A percentile compares a stretch with the other conserved stretches of the same genome.
phyloP scores from a whole-genome alignment of 2,113 vertebrate genomes.

The Corythornis cristatus region DNA sequence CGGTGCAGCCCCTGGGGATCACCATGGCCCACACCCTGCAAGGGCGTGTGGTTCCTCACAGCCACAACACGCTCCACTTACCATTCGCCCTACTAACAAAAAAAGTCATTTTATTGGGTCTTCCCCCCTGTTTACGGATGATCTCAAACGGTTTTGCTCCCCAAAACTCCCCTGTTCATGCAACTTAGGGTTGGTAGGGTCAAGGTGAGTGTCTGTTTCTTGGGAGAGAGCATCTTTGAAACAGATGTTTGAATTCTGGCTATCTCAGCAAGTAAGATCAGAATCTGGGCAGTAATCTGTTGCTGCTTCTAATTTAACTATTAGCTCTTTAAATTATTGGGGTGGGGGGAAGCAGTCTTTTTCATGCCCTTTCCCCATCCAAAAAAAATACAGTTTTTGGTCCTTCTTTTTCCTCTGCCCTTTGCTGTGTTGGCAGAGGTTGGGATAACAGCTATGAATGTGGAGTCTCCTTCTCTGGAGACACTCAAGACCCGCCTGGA shows the following conservation, averaged over 20 bases:
- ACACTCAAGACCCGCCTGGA: too few relatives aligned
- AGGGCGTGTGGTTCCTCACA: rapidly evolving
- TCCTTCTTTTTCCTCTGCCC: not conserved
- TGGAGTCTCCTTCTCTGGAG: too few relatives aligned
- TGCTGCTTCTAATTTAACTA: not conserved
- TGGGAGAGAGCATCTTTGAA: not conserved
- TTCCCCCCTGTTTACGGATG: not conserved
- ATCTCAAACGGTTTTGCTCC: not conserved
- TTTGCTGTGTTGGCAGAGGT: not conserved
- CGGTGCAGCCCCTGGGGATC: rapidly evolving
- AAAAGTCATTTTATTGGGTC: not conserved
- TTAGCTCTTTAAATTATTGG: not conserved
- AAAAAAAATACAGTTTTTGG: not conserved
- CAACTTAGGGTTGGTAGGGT: rapidly evolving
- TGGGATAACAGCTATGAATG: not conserved
- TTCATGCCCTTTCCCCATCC: not conserved
- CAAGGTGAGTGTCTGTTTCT: constrained; percentile 41
- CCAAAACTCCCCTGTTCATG: not conserved
- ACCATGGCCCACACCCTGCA: rapidly evolving
- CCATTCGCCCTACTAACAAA: not conserved
- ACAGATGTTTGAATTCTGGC: not conserved
- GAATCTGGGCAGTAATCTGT: not conserved
- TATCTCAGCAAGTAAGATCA: not conserved
- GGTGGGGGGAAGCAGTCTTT: rapidly evolving
- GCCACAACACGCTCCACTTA: not conserved